Evolutionary conservation across 2,888 invertebrate genomes (phyloP).

Genomic region (Crepidodera aurea): DNA sequence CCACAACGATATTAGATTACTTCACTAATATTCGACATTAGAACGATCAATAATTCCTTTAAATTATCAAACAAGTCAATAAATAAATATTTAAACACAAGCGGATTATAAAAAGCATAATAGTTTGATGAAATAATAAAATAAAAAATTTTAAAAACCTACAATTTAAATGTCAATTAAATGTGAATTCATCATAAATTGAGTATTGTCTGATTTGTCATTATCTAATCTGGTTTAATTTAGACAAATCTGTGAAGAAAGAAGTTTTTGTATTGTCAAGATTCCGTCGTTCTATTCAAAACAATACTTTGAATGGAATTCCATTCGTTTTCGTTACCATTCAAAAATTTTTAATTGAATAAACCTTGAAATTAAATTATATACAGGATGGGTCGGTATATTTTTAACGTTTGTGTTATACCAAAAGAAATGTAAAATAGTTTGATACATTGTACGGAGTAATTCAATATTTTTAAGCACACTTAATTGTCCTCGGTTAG

Average conservation of each 20-base stretch:
- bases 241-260: slow-evolving; percentile 20
- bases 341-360: background rate
- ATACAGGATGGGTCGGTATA: background rate
- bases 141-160: too few species aligned
- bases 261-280: slow-evolving; percentile 21
- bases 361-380: background rate
- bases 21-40: too few species aligned
- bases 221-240: slow-evolving; percentile 23
- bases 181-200: background rate
- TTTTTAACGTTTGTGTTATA: too few species aligned
- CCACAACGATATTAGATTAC: too few species aligned
- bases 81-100: too few species aligned
- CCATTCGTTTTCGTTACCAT: background rate
- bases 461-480: too few species aligned
- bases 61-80: background rate
- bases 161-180: background rate
- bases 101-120: too few species aligned
- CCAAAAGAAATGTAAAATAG: too few species aligned
- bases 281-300: background rate
- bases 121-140: too few species aligned
- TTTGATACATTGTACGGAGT: too few species aligned
- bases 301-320: background rate
- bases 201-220: slow-evolving; percentile 5
- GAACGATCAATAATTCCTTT: too few species aligned
- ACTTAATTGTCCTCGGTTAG: too few species aligned